phyloP scores from a whole-genome alignment of 2,113 vertebrate genomes.

The Rhizomys pruinosus region DNA sequence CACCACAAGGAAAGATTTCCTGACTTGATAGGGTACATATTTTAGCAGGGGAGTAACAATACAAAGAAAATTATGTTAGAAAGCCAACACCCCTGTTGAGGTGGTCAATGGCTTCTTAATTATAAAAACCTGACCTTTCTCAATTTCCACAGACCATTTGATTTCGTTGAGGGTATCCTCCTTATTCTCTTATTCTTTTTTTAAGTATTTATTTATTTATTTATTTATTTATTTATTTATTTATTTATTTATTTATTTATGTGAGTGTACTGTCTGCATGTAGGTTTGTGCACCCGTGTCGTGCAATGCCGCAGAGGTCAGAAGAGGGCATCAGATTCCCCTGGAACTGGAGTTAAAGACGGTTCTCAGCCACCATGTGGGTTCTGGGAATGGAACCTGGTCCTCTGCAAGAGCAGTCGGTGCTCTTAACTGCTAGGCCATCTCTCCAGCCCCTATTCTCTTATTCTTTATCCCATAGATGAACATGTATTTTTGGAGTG shows the following conservation, averaged over 20 bases:
- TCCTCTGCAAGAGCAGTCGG: no score
- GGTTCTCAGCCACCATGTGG: no score
- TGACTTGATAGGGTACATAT: not conserved
- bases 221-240: no score
- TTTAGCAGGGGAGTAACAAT: not conserved
- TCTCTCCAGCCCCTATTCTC: not conserved
- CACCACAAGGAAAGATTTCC: not conserved
- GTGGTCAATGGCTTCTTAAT: not conserved
- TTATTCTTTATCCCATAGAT: not conserved
- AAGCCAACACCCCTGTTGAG: not conserved
- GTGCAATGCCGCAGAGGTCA: no score
- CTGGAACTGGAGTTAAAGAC: no score
- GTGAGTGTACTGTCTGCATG: no score
- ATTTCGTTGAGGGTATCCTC: not conserved
- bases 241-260: no score
- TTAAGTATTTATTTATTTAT: no score
- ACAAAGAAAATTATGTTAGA: conserved; percentile 31
- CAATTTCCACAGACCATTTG: not conserved
- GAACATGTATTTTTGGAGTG: not conserved
- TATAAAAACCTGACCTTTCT: conserved; percentile 9
- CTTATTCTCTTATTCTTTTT: not conserved
- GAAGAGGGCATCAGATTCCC: no score
- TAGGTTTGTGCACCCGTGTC: no score
- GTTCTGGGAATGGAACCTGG: no score
- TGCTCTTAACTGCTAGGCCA: no score